Evolutionary conservation across 2,113 vertebrate genomes (phyloP).

Genomic region (Trematomus loennbergii): DNA sequence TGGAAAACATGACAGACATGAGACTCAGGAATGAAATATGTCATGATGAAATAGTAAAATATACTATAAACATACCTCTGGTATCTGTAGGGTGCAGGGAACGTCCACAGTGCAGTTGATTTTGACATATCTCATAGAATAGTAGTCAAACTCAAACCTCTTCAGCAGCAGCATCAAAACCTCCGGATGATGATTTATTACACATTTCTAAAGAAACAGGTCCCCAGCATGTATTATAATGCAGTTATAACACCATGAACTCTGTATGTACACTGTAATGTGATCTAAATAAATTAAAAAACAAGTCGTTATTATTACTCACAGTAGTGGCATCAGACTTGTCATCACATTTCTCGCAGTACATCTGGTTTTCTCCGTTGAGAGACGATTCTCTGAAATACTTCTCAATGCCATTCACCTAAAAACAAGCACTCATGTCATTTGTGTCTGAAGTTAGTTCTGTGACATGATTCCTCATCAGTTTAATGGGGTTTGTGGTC

Average conservation of each 20-base stretch:
- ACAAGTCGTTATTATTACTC: constrained; percentile 38
- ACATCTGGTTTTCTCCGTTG: constrained; percentile 76
- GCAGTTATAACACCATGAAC: background rate
- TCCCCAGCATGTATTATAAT: background rate
- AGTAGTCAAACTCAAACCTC: constrained; percentile 74
- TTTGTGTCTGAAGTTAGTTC: background rate
- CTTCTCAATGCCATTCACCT: constrained; percentile 50
- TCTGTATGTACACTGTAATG: too few species aligned
- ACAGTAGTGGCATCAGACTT: constrained; percentile 74
- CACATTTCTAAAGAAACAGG: constrained; percentile 35
- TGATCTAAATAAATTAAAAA: background rate
- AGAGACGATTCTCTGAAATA: constrained; percentile 53
- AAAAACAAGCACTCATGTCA: background rate
- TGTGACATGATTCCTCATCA: background rate
- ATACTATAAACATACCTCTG: constrained; percentile 9
- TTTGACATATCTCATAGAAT: constrained; percentile 67
- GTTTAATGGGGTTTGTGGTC: background rate
- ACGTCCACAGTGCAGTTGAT: constrained; percentile 41
- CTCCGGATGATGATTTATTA: constrained; percentile 56
- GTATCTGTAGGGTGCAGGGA: constrained; percentile 49
- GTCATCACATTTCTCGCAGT: constrained; percentile 67
- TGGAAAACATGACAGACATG: background rate
- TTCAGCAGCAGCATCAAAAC: constrained; percentile 78
- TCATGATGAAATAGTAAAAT: background rate
- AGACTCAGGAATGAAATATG: background rate